phyloP scores from a whole-genome alignment of 1,140 invertebrate species.

The Sminthurides bifidus region DNA sequence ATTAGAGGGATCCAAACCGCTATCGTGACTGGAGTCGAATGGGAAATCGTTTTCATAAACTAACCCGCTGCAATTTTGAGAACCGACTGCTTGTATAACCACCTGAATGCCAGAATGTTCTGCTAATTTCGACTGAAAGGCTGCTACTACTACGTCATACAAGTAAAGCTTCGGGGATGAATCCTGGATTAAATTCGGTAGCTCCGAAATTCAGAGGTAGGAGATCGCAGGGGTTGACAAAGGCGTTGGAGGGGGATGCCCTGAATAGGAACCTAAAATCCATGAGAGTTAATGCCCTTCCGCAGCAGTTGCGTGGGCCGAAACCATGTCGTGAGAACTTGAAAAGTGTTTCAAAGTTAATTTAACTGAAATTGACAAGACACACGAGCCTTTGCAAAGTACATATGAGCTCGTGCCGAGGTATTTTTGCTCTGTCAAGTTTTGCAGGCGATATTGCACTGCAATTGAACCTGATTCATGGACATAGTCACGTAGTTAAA shows the following conservation, averaged over 20 bases:
- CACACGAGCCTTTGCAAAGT: conserved; percentile 6
- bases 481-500: not conserved
- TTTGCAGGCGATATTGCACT: not conserved
- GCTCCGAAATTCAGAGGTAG: not conserved
- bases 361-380: conserved; percentile 17
- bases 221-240: too few species aligned
- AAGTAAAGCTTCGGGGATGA: not conserved
- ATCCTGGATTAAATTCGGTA: not conserved
- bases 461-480: not conserved
- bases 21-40: too few species aligned
- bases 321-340: too few species aligned
- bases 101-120: too few species aligned
- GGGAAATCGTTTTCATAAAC: too few species aligned
- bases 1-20: too few species aligned
- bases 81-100: too few species aligned
- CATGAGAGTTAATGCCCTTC: not conserved
- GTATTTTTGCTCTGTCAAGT: too few species aligned
- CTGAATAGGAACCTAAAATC: not conserved
- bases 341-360: conserved; percentile 17
- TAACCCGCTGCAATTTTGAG: too few species aligned
- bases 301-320: conserved; percentile 5
- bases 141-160: not conserved
- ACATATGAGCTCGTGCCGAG: not conserved
- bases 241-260: too few species aligned
- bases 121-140: not conserved